A percentile compares a stretch with the other conserved stretches of the same genome.
These are phyloP conservation scores for Globodera rostochiensis DNA, from an alignment of 1,140 invertebrate species.

Conservation along the genomic window DNA sequence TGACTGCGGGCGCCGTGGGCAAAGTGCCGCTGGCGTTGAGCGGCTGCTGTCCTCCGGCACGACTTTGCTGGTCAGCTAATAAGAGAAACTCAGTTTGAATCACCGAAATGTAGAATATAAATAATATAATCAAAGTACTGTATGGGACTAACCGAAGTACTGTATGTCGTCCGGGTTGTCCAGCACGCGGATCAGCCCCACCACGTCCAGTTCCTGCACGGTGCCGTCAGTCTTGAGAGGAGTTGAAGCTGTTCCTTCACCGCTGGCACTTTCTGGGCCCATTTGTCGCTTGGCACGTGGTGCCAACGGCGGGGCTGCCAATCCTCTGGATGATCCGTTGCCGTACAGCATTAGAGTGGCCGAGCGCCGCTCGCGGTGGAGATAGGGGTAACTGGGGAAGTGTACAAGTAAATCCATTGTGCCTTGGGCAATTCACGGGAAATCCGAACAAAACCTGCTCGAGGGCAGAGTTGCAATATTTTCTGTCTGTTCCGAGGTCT, in stretches of 20 bases:
- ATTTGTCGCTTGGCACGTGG: not conserved
- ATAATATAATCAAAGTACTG: not conserved
- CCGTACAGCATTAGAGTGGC: not conserved
- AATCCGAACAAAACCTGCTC: not conserved
- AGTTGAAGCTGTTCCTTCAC: constrained; percentile 6
- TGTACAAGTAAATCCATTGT: not conserved
- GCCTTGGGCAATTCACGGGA: too few species aligned
- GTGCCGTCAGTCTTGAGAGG: not conserved
- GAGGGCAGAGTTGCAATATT: not conserved
- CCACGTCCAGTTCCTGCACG: constrained; percentile 56
- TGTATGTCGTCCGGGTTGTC: constrained; percentile 57
- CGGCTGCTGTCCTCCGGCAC: not conserved
- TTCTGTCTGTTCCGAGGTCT: constrained; percentile 17
- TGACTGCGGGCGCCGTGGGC: not conserved
- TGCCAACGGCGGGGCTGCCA: not conserved
- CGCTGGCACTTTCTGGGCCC: not conserved
- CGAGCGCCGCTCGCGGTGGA: not conserved
- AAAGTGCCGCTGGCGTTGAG: not conserved
- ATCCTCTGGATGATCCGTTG: not conserved
- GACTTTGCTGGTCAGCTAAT: not conserved
- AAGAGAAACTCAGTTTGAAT: not conserved
- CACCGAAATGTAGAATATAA: not conserved
- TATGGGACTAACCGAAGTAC: constrained; percentile 44
- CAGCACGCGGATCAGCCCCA: constrained; percentile 61
- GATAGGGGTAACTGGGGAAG: not conserved